These are phyloP conservation scores for Tortrix viridana DNA, from an alignment of 2,888 invertebrate genomes.

Conservation along the genomic window DNA sequence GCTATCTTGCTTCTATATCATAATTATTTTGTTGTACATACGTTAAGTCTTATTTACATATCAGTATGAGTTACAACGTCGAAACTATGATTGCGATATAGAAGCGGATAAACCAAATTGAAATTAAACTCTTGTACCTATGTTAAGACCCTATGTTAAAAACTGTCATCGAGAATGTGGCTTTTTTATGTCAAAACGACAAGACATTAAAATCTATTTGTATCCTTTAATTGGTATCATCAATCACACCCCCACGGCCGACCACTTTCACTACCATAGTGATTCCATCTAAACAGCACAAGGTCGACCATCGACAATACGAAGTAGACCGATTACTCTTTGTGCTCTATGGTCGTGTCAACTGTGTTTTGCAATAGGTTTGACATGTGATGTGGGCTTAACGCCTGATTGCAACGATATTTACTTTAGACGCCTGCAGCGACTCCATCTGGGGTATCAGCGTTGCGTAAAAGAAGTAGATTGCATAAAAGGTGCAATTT, in stretches of 20 bases:
- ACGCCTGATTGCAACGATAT: slow-evolving; percentile 16
- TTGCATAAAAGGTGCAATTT: no score
- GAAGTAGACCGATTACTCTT: slow-evolving; percentile 17
- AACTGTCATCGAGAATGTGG: no score
- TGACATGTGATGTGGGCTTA: slow-evolving; percentile 27
- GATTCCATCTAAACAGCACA: slow-evolving; percentile 26
- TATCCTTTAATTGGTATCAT: slow-evolving; percentile 8
- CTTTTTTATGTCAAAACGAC: background rate
- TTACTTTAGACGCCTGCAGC: background rate
- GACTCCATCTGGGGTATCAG: background rate
- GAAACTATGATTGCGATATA: no score
- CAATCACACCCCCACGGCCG: slow-evolving; percentile 30
- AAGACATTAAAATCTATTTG: background rate
- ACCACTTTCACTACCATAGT: slow-evolving; percentile 30
- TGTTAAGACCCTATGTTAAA: no score
- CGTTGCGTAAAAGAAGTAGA: background rate
- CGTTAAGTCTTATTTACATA: no score
- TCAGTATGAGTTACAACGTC: no score
- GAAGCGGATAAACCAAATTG: no score
- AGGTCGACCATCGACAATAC: slow-evolving; percentile 29
- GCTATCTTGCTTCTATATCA: no score
- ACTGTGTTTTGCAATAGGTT: slow-evolving; percentile 21
- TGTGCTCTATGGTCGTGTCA: slow-evolving; percentile 18
- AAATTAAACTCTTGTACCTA: no score
- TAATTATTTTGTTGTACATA: no score